These are phyloP conservation scores for Thalassarche chlororhynchos DNA, from an alignment of 2,113 vertebrate species.

Conservation along the genomic window DNA sequence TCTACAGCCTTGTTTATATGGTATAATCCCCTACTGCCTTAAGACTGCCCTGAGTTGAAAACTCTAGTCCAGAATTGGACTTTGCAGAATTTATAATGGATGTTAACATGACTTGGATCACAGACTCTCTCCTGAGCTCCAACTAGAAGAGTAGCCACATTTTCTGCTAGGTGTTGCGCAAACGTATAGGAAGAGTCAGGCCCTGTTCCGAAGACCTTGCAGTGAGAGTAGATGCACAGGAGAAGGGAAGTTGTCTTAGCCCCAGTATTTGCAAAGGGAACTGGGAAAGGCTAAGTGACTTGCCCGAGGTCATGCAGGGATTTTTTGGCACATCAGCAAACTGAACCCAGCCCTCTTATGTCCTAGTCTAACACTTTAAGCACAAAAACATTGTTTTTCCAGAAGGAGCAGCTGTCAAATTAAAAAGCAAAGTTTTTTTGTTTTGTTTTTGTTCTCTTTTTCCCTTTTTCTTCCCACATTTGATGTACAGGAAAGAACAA, in stretches of 20 bases:
- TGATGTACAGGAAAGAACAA: conserved; percentile 65
- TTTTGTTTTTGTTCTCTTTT: conserved; percentile 31
- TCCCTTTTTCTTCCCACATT: conserved; percentile 35
- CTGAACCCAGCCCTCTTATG: neutral
- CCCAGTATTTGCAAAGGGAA: neutral
- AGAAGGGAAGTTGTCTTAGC: neutral
- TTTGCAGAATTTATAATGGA: neutral
- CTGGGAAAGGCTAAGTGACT: neutral
- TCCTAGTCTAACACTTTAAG: neutral
- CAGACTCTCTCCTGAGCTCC: neutral
- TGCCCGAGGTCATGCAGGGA: neutral
- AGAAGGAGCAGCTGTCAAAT: conserved; percentile 15
- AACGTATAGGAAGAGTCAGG: neutral
- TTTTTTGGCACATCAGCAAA: conserved; percentile 10
- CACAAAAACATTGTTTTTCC: conserved; percentile 18
- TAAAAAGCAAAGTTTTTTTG: neutral
- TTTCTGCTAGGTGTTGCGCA: neutral
- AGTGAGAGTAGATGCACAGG: neutral
- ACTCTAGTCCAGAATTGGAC: neutral
- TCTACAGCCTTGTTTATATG: conserved; percentile 11
- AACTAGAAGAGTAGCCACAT: neutral
- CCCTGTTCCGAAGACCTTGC: neutral
- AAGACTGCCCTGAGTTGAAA: neutral
- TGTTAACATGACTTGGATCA: neutral
- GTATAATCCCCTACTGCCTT: neutral